phyloP scores from a whole-genome alignment of 2,113 vertebrate species.

The Misgurnus mizolepis region DNA sequence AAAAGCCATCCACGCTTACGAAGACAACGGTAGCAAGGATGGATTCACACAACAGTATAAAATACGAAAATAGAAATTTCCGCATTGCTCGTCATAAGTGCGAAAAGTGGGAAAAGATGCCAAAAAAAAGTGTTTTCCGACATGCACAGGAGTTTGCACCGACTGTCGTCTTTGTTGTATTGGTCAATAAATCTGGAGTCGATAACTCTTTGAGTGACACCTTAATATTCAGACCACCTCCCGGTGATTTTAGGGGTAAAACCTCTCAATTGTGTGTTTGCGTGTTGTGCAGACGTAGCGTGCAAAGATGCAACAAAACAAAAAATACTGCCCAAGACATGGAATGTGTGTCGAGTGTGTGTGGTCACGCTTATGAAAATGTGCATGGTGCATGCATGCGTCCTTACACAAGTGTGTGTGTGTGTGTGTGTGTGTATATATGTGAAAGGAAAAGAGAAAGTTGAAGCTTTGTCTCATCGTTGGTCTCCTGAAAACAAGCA shows the following conservation, averaged over 20 bases:
- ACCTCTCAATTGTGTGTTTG: slow-evolving; percentile 52
- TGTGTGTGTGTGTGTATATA: slow-evolving; percentile 9
- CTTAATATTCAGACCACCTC: background rate
- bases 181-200: background rate
- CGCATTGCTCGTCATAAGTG: slow-evolving; percentile 57
- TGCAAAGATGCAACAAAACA: slow-evolving; percentile 50
- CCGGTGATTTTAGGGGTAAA: background rate
- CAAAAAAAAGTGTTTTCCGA: slow-evolving; percentile 57
- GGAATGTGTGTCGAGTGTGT: slow-evolving; percentile 46
- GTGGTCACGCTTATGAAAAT: slow-evolving; percentile 38
- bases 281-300: slow-evolving; percentile 62
- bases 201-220: background rate
- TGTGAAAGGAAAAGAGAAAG: slow-evolving; percentile 18
- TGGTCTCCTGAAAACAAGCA: slow-evolving; percentile 34
- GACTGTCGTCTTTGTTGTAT: background rate
- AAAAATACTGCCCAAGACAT: slow-evolving; percentile 44
- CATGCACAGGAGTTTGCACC: slow-evolving; percentile 56
- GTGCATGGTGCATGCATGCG: slow-evolving; percentile 24
- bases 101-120: slow-evolving; percentile 64
- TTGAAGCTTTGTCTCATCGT: background rate
- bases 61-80: slow-evolving; percentile 64
- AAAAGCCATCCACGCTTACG: slow-evolving; percentile 59
- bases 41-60: slow-evolving; percentile 59
- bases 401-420: slow-evolving; percentile 9
- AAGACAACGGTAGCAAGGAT: slow-evolving; percentile 54